These are phyloP conservation scores for Apogon talboti DNA, from an alignment of 2,797 vertebrate genomes.

Conservation along the genomic window DNA sequence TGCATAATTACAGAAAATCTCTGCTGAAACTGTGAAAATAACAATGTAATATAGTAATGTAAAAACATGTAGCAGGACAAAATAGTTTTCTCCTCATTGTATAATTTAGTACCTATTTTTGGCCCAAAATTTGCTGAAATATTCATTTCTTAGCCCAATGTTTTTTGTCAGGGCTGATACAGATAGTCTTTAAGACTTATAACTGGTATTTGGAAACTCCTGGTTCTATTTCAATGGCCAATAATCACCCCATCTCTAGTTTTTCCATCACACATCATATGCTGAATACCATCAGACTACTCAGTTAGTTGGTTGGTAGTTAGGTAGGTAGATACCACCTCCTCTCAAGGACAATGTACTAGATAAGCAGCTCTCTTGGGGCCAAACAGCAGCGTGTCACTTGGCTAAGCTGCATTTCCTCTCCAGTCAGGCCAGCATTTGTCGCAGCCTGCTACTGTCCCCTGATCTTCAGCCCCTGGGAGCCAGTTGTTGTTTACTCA, in stretches of 20 bases:
- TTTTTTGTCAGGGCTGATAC: too few relatives aligned
- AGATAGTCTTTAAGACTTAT: too few relatives aligned
- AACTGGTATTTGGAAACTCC: too few relatives aligned
- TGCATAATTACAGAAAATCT: neutral
- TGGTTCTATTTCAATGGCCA: too few relatives aligned
- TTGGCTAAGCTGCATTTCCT: constrained; percentile 60
- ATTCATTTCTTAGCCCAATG: too few relatives aligned
- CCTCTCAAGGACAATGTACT: constrained; percentile 39
- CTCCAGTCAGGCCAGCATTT: constrained; percentile 61
- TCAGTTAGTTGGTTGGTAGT: neutral
- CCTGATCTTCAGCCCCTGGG: constrained; percentile 41
- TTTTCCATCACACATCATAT: too few relatives aligned
- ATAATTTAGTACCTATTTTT: too few relatives aligned
- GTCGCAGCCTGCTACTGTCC: constrained; percentile 56
- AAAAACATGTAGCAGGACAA: neutral
- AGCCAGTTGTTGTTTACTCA: constrained; percentile 70
- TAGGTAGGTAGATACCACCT: constrained; percentile 4
- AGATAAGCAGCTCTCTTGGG: constrained; percentile 37
- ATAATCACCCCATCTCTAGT: too few relatives aligned
- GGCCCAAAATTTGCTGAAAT: too few relatives aligned
- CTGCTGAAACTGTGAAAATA: neutral
- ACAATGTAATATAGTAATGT: neutral
- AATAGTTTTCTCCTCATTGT: too few relatives aligned
- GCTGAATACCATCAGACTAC: neutral
- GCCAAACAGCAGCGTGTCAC: constrained; percentile 62